A percentile compares a stretch with the other conserved stretches of the same genome.
Conservation (phyloP, 2,113 vertebrate species). For the Ibidorhyncha struthersii region DNA sequence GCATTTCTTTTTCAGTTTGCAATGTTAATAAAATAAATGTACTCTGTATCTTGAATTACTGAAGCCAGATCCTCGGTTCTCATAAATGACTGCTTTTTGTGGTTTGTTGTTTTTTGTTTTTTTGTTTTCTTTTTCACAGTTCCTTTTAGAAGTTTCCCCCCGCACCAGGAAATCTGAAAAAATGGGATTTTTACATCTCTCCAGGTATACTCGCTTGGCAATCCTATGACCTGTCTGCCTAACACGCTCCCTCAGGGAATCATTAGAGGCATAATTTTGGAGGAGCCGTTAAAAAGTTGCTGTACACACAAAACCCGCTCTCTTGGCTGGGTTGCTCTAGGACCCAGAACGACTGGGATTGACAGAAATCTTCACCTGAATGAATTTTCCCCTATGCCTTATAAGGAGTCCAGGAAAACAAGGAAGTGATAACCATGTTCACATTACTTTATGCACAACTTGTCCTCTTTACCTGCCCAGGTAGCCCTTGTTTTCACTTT, state of each 20-base stretch:
- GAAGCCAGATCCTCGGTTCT: background rate
- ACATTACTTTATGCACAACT: slow-evolving; percentile 67
- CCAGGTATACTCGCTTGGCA: slow-evolving; percentile 56
- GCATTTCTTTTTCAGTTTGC: background rate
- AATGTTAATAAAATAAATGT: background rate
- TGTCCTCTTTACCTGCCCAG: slow-evolving; percentile 77
- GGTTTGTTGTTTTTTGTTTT: background rate
- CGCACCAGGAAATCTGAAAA: slow-evolving; percentile 43
- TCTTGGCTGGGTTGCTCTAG: slow-evolving; percentile 48
- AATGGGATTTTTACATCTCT: slow-evolving; percentile 61
- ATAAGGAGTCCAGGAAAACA: slow-evolving; percentile 84
- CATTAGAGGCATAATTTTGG: background rate
- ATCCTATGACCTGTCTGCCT: background rate
- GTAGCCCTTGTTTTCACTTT: slow-evolving; percentile 75
- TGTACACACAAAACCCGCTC: accelerated
- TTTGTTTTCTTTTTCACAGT: slow-evolving; percentile 22
- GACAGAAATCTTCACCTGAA: slow-evolving; percentile 72
- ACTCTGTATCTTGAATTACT: background rate
- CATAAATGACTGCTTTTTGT: background rate
- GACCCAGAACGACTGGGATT: slow-evolving; percentile 50
- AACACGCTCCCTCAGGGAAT: background rate
- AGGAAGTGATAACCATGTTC: slow-evolving; percentile 88
- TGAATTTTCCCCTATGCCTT: slow-evolving; percentile 80
- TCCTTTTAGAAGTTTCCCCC: slow-evolving; percentile 18
- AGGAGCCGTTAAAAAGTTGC: background rate